Evolutionary conservation across 2,888 invertebrate genomes (phyloP), one percentile per base, ranked within the genome.

Genomic region (Dendrolimus houi): DNA sequence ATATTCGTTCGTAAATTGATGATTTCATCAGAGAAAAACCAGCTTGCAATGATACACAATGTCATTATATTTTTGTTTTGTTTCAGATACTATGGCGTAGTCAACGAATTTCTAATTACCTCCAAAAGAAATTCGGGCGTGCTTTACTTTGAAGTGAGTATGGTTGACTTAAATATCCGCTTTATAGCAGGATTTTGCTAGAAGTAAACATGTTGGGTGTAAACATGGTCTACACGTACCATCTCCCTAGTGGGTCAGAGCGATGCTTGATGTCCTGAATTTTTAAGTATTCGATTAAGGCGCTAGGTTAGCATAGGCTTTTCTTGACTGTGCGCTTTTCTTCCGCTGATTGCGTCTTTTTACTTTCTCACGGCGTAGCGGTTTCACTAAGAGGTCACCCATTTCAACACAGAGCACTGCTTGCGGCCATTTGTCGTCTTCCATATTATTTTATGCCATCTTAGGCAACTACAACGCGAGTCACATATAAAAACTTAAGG

Each of bases 331-430:
- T 72, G 72, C 67, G 79, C 88, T 85, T 86, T 89, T 87, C 83
- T 82, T 79, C 81, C 79, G 76, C 67, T 83, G 83, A 89, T 88
- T 88, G 86, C 87, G 74, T 81, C 88, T 87, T 87, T 87, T 81
- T 82, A 88, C 81, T 81, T 83, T 84, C 82, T 81, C 78, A 78
- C 73, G 76, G 68, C 70, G 62, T 68, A 77, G 65, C 69, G 65
- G 72, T 79, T 79, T 79, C 77, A 72, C 77, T 71, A 67, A 68
- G 29, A 29, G 66, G 68, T 67, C 69, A 68, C 71, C 71, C 76
- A 66, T 77, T 73, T 81, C 73, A 77, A 72, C 73, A 70, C 60
- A 64, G 63, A 62, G 63, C 58, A 67, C 60, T 59, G 76, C 81
- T 77, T 67, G 70, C 70, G 74, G 75, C 75, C 62, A 59, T 47